phyloP scores from a whole-genome alignment of 2,888 invertebrate species.

The Noctua comes region DNA sequence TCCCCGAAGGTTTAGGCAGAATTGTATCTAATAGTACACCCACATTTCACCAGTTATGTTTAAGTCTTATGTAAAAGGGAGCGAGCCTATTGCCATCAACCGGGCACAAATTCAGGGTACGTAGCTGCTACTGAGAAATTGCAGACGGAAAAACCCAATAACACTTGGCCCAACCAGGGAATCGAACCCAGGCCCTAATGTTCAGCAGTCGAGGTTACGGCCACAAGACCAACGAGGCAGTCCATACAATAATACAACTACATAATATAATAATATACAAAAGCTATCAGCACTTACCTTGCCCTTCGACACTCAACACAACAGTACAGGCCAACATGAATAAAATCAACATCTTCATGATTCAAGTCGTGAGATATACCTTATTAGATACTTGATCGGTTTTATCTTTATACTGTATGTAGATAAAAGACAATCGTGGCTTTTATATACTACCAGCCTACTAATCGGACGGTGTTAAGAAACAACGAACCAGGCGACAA shows the following conservation, averaged over 20 bases:
- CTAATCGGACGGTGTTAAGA: not conserved
- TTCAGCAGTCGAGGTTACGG: not conserved
- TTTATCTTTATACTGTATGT: not conserved
- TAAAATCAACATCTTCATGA: not conserved
- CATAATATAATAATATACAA: not conserved
- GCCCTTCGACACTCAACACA: not conserved
- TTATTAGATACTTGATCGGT: not conserved
- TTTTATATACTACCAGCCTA: not conserved
- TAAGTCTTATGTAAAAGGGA: too few relatives aligned
- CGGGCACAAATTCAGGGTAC: not conserved
- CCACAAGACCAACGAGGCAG: not conserved
- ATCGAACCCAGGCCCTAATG: not conserved
- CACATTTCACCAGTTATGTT: too few relatives aligned
- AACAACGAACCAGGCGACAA: not conserved
- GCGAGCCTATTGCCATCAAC: not conserved
- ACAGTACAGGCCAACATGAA: not conserved
- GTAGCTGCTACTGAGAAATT: not conserved
- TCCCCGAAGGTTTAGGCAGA: too few relatives aligned
- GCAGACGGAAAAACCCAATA: not conserved
- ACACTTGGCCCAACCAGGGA: not conserved
- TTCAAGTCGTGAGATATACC: not conserved
- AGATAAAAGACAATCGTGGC: too few relatives aligned
- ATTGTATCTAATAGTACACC: not conserved
- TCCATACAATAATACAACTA: not conserved
- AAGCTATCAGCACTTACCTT: not conserved